Evolutionary conservation across 2,113 vertebrate genomes (phyloP), one percentile per base, ranked within the genome.

Genomic region (Crocuta crocuta): DNA sequence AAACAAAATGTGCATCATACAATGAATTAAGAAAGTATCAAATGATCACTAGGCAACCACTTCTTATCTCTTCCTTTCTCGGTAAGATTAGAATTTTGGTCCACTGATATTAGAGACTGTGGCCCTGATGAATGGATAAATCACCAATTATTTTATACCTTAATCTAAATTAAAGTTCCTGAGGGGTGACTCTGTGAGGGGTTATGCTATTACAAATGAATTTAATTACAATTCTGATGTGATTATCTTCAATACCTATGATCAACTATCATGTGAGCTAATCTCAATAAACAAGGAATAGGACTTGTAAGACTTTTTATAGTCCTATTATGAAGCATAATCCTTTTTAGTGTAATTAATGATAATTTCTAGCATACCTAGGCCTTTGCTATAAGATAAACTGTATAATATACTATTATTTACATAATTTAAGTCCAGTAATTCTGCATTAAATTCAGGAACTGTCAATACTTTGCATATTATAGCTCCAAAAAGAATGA

Each of bases 151-250:
- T 23, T 82, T 82, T 87, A 94, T 33, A 39, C 6, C 16, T 53
- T 68, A 84, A 85, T 73, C 10, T 70, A 73, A 85, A 78, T 61
- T 89, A 63, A 86, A 95, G 48, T 68, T 76, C 87, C 48, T n/a
- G n/a, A 91, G 24, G 39, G 9, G 2, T 0, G 21, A 61, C 28
- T 85, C 78, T 66, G 10, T 63, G 21, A 85, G 19, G n/a, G 65
- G 33, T 78, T 89, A 79, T 70, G 48, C 70, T 76, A 23, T 73
- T 87, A 80, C 10, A 78, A 91, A 68, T n/a, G 35, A 92, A 85
- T 61, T 89, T 78, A 95, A 86, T 70, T 68, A 87, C 45, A 95
- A 96, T 92, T 92, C 45, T 83, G 10, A n/a, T 92, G 80, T 73
- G 70, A 74, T 90, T 96, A 83, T 83, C 53, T 91, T 79, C 24